Evolutionary conservation across 1,140 invertebrate species (phyloP).

Genomic region (Drosophila biarmipes): DNA sequence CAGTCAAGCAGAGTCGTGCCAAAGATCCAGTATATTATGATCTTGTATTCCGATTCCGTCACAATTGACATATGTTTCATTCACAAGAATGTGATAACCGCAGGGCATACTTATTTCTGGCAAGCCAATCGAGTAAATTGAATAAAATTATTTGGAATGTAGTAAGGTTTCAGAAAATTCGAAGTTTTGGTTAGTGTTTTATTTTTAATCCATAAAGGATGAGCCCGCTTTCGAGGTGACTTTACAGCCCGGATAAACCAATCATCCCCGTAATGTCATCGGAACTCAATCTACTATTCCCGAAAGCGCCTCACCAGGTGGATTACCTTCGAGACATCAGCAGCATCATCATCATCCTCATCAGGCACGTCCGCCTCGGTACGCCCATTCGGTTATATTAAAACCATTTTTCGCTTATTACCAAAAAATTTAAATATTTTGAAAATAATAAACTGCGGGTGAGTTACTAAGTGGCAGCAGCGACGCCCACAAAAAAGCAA

Average conservation of each 20-base stretch:
- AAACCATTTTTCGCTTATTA: conserved; percentile 83
- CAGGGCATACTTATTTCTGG: too few relatives aligned
- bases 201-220: background rate
- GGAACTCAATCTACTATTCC: background rate
- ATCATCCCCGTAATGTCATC: conserved; percentile 26
- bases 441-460: conserved; percentile 84
- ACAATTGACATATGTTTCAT: background rate
- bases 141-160: background rate
- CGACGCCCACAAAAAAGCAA: conserved; percentile 67
- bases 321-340: conserved; percentile 51
- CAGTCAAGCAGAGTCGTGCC: background rate
- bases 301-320: conserved; percentile 28
- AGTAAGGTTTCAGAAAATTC: background rate
- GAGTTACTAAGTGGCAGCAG: conserved; percentile 80
- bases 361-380: conserved; percentile 44
- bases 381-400: conserved; percentile 73
- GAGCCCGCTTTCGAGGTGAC: conserved; percentile 1
- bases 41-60: background rate
- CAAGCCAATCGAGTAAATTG: background rate
- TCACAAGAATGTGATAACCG: background rate
- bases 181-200: background rate
- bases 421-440: conserved; percentile 84
- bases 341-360: conserved; percentile 35
- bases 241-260: conserved; percentile 20
- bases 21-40: background rate